Percentiles rank a stretch among this genome's conserved stretches.
These are phyloP conservation scores for Tethea ocularis DNA, from an alignment of 2,888 invertebrate species.

Conservation along the genomic window DNA sequence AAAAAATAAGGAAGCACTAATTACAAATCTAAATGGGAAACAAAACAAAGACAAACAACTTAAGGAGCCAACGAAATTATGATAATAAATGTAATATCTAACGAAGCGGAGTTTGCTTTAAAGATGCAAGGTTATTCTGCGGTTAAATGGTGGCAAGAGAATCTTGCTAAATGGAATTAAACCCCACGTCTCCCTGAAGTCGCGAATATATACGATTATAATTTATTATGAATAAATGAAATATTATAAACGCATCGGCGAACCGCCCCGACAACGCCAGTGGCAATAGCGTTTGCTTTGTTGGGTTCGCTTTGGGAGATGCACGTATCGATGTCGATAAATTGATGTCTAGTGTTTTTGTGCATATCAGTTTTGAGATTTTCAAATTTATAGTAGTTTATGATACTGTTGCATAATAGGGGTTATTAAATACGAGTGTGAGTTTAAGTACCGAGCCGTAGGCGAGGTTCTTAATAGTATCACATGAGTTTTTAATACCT, in stretches of 20 bases:
- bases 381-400: too few relatives aligned
- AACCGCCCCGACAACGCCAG: conserved; percentile 80
- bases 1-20: conserved; percentile 4
- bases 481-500: too few relatives aligned
- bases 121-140: conserved; percentile 17
- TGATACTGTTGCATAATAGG: too few relatives aligned
- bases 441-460: too few relatives aligned
- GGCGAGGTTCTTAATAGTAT: too few relatives aligned
- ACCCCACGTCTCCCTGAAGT: conserved; percentile 48
- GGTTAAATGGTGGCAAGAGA: conserved; percentile 16
- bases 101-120: conserved; percentile 23
- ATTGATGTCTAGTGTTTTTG: neutral
- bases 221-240: conserved; percentile 84
- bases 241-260: conserved; percentile 84
- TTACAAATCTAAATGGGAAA: neutral
- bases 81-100: conserved; percentile 21
- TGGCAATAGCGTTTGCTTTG: conserved; percentile 83
- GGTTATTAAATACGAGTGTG: too few relatives aligned
- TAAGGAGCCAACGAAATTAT: conserved; percentile 8
- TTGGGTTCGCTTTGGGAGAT: conserved; percentile 55
- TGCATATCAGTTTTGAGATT: neutral
- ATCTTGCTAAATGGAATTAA: conserved; percentile 56
- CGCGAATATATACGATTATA: conserved; percentile 71
- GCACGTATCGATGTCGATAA: conserved; percentile 31
- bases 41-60: conserved; percentile 5